Evolutionary conservation across 2,797 vertebrate genomes (phyloP).

Genomic region (Microcaecilia unicolor): DNA sequence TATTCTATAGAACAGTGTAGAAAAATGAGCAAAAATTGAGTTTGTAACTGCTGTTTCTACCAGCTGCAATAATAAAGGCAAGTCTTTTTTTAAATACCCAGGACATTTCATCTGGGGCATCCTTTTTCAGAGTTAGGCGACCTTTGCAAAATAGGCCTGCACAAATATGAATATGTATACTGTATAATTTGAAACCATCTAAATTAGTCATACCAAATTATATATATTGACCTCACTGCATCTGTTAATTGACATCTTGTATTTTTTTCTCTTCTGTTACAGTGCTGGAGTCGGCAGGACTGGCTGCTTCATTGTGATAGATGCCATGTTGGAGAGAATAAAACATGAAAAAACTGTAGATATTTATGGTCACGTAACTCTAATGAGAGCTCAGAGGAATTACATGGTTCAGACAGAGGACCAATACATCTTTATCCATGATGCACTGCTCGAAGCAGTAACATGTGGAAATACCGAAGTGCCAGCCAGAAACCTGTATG

Average conservation of each 20-base stretch:
- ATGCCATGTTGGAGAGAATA: slow-evolving; percentile 97
- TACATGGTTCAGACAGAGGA: slow-evolving; percentile 99
- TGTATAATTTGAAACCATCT: too few species aligned
- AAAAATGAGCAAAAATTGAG: too few species aligned
- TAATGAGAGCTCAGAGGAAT: slow-evolving; percentile 98
- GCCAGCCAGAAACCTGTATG: slow-evolving; percentile 94
- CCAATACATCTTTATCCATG: slow-evolving; percentile 98
- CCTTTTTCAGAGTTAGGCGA: too few species aligned
- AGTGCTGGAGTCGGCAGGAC: slow-evolving; percentile 95
- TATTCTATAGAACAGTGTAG: too few species aligned
- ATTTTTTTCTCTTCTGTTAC: slow-evolving; percentile 15
- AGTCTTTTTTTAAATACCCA: too few species aligned
- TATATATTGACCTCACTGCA: too few species aligned
- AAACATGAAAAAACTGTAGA: slow-evolving; percentile 98
- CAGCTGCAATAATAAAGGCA: too few species aligned
- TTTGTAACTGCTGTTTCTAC: too few species aligned
- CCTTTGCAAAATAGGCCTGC: too few species aligned
- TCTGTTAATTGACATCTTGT: not conserved
- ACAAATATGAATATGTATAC: too few species aligned
- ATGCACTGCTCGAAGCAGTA: slow-evolving; percentile 93
- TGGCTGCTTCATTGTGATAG: slow-evolving; percentile 97
- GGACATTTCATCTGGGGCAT: too few species aligned
- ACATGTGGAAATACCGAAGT: slow-evolving; percentile 98
- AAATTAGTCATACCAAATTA: too few species aligned
- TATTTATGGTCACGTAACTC: slow-evolving; percentile 96